Evolutionary conservation across 2,888 invertebrate species (phyloP).

Genomic region (Nematopogon swammerdamellus): DNA sequence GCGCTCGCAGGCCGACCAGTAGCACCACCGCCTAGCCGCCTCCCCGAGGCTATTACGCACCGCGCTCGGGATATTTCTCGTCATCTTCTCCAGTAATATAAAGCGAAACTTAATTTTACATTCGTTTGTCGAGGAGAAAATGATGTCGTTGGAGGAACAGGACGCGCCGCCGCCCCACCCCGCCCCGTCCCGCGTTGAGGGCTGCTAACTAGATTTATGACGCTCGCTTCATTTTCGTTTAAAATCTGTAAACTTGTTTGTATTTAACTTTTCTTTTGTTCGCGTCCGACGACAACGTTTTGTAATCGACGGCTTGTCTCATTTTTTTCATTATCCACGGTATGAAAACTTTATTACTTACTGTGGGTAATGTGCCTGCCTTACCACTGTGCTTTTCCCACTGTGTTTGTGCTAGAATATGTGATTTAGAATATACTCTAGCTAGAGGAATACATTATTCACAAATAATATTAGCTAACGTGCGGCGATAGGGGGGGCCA

Average conservation of each 20-base stretch:
- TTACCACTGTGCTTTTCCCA: too few species aligned
- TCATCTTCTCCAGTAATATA: background rate
- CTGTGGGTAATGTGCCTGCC: too few species aligned
- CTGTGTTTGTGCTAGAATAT: too few species aligned
- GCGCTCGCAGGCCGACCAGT: background rate
- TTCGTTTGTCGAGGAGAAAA: background rate
- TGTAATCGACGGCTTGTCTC: background rate
- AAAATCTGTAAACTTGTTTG: conserved; percentile 24
- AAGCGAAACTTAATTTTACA: background rate
- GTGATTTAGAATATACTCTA: too few species aligned
- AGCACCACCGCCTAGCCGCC: background rate
- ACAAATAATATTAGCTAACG: too few species aligned
- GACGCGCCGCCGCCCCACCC: background rate
- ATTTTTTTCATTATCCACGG: too few species aligned
- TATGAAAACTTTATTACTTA: too few species aligned
- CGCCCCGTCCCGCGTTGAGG: background rate
- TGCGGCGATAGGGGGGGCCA: too few species aligned
- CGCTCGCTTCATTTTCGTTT: conserved; percentile 36
- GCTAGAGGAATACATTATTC: too few species aligned
- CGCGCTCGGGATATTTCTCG: background rate
- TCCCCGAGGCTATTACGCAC: background rate
- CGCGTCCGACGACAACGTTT: background rate
- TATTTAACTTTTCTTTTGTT: background rate
- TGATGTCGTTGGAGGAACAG: background rate
- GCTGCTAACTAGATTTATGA: conserved; percentile 34